Evolutionary conservation across 2,888 invertebrate species (phyloP).

Genomic region (Noctua janthina): DNA sequence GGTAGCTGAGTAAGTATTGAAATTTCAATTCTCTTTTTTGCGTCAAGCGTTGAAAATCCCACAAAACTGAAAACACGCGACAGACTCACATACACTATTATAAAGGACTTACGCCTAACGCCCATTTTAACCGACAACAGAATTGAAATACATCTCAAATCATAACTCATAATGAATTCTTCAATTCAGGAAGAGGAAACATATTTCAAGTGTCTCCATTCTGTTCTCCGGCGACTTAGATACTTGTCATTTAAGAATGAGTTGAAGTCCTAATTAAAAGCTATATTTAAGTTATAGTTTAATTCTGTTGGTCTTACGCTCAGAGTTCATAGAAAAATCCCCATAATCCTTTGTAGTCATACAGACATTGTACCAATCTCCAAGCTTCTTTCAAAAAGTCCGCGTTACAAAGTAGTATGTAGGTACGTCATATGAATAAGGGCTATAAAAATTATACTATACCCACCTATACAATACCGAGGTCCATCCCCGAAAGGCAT

Average conservation of each 20-base stretch:
- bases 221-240: not conserved
- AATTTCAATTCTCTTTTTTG: not conserved
- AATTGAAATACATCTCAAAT: not conserved
- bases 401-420: no score
- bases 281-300: not conserved
- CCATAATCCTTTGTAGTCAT: not conserved
- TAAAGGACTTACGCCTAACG: no score
- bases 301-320: not conserved
- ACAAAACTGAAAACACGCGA: not conserved
- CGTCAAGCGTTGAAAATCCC: not conserved
- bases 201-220: not conserved
- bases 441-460: not conserved
- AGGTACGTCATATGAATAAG: not conserved
- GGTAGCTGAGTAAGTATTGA: not conserved
- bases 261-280: not conserved
- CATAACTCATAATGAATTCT: not conserved
- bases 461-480: conserved; percentile 85
- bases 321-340: not conserved
- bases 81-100: not conserved
- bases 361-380: not conserved
- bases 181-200: not conserved
- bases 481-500: conserved; percentile 88
- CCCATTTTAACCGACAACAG: no score
- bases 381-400: not conserved
- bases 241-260: not conserved